Conservation (phyloP, 2,797 vertebrate genomes). For the Sphaeramia orbicularis region DNA sequence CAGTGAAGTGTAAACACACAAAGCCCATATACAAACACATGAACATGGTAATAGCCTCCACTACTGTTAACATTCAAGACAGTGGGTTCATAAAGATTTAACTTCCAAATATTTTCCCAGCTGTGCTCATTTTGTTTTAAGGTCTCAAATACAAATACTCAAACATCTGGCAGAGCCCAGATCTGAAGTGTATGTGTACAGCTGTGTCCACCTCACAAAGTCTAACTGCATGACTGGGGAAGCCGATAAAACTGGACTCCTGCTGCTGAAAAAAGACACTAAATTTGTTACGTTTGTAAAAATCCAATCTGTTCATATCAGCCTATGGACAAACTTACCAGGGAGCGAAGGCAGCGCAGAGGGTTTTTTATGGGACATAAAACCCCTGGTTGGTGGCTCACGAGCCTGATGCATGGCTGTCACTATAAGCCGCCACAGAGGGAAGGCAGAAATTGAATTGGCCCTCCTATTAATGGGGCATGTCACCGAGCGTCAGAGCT, state of each 20-base stretch:
- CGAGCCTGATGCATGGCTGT: conserved; percentile 64
- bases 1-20: background rate
- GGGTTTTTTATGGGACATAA: conserved; percentile 54
- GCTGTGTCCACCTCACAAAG: background rate
- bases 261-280: conserved; percentile 23
- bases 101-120: background rate
- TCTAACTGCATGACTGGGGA: background rate
- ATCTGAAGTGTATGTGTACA: conserved; percentile 1
- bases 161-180: background rate
- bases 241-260: conserved; percentile 4
- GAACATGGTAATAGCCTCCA: too few relatives aligned
- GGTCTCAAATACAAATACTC: background rate
- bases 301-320: conserved; percentile 49
- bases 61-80: background rate
- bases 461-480: conserved; percentile 49
- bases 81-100: background rate
- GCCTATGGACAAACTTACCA: conserved; percentile 31
- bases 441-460: conserved; percentile 69
- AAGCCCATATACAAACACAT: too few relatives aligned
- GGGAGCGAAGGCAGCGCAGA: background rate
- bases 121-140: conserved; percentile 1
- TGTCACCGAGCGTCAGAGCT: conserved; percentile 45
- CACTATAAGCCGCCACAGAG: conserved; percentile 60
- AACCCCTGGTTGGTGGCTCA: conserved; percentile 39
- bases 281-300: conserved; percentile 31